Conservation (phyloP, 2,888 invertebrate genomes). For the Drosophila kuntzei region DNA sequence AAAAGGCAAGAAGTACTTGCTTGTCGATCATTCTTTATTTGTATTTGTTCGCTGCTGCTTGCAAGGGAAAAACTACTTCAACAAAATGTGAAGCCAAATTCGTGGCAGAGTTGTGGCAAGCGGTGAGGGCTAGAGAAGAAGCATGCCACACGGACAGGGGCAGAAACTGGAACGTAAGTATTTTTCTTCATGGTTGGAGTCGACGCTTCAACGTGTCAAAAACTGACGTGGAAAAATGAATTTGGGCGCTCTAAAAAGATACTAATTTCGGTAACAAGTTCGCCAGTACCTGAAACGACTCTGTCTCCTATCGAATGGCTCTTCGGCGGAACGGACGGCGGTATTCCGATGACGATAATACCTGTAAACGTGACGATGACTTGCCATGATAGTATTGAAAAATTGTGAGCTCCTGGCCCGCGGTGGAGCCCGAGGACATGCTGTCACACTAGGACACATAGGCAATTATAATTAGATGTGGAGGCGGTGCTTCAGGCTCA, state of each 20-base stretch:
- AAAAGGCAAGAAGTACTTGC: neutral
- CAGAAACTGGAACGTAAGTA: neutral
- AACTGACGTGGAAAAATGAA: conserved; percentile 68
- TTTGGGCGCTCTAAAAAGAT: conserved; percentile 37
- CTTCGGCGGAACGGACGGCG: conserved; percentile 16
- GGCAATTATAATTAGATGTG: conserved; percentile 77
- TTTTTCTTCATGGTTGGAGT: conserved; percentile 16
- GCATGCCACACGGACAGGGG: neutral
- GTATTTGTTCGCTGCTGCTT: neutral
- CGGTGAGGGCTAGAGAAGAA: neutral
- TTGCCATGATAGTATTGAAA: conserved; percentile 64
- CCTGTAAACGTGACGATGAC: conserved; percentile 72
- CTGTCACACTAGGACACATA: conserved; percentile 30
- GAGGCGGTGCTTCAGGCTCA: conserved; percentile 58
- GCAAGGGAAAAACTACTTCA: conserved; percentile 33
- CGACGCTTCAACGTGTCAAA: conserved; percentile 46
- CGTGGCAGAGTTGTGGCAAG: conserved; percentile 19
- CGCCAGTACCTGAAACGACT: conserved; percentile 3
- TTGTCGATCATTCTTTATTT: neutral
- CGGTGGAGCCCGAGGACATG: neutral
- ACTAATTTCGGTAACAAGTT: conserved; percentile 50
- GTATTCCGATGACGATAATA: conserved; percentile 55
- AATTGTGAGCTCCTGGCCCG: conserved; percentile 32
- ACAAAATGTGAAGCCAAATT: conserved; percentile 36
- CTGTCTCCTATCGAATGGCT: conserved; percentile 13